These are phyloP conservation scores for Leptinotarsa lineolata DNA, from an alignment of 1,140 invertebrate genomes.

Conservation along the genomic window DNA sequence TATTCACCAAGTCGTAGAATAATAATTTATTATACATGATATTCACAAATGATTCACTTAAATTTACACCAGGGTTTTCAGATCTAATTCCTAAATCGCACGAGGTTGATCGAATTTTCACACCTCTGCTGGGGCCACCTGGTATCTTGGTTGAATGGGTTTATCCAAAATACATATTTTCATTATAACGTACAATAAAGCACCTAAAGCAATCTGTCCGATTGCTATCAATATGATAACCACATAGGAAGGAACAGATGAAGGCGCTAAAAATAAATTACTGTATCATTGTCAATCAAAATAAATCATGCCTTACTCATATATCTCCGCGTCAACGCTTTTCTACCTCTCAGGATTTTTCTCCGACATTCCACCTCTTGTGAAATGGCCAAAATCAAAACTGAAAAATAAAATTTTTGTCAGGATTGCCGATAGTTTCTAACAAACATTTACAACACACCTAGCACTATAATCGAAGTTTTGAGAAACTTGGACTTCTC, in stretches of 20 bases:
- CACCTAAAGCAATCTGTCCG: conserved; percentile 68
- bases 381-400: conserved; percentile 66
- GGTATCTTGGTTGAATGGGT: conserved; percentile 35
- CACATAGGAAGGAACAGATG: conserved; percentile 73
- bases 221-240: conserved; percentile 69
- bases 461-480: conserved; percentile 3
- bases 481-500: background rate
- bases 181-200: conserved; percentile 67
- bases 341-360: conserved; percentile 73
- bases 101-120: background rate
- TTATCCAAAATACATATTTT: conserved; percentile 65
- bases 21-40: no score
- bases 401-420: conserved; percentile 54
- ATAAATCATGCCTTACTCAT: conserved; percentile 66
- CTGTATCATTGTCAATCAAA: background rate
- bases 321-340: conserved; percentile 73
- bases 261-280: conserved; percentile 60
- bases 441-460: background rate
- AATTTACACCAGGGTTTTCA: background rate
- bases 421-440: no score
- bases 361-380: conserved; percentile 72
- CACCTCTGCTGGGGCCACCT: conserved; percentile 21
- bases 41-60: no score
- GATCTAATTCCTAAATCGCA: no score
- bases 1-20: no score